phyloP scores from a whole-genome alignment of 1,140 invertebrate species.

The Pseudomyrmex sp. region DNA sequence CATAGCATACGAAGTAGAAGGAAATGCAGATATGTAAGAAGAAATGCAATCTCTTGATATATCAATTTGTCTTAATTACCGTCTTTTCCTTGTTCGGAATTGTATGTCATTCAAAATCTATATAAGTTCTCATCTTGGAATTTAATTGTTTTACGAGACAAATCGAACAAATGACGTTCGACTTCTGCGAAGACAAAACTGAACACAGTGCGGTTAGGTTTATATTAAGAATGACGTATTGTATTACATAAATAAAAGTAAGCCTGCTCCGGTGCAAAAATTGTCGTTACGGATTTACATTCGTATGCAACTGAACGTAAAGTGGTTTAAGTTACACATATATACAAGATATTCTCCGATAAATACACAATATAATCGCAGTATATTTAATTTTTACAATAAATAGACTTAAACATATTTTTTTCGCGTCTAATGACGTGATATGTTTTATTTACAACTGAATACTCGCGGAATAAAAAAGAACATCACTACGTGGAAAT shows the following conservation, averaged over 20 bases:
- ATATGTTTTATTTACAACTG: neutral
- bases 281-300: constrained; percentile 10
- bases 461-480: too few relatives aligned
- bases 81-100: constrained; percentile 21
- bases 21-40: neutral
- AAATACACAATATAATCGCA: neutral
- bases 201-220: constrained; percentile 35
- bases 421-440: neutral
- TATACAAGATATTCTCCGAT: neutral
- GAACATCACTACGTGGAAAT: neutral
- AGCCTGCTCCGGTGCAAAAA: neutral
- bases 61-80: constrained; percentile 27
- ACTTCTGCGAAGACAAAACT: constrained; percentile 59
- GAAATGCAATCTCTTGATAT: neutral
- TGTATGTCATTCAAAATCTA: neutral
- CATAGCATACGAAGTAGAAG: neutral
- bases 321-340: neutral
- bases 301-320: neutral
- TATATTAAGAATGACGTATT: constrained; percentile 19
- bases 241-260: constrained; percentile 20
- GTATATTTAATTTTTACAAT: neutral
- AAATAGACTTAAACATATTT: neutral
- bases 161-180: constrained; percentile 63
- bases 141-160: constrained; percentile 51
- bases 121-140: constrained; percentile 14